Conservation (phyloP, 2,888 invertebrate species). For the Chrysolina haemoptera region DNA sequence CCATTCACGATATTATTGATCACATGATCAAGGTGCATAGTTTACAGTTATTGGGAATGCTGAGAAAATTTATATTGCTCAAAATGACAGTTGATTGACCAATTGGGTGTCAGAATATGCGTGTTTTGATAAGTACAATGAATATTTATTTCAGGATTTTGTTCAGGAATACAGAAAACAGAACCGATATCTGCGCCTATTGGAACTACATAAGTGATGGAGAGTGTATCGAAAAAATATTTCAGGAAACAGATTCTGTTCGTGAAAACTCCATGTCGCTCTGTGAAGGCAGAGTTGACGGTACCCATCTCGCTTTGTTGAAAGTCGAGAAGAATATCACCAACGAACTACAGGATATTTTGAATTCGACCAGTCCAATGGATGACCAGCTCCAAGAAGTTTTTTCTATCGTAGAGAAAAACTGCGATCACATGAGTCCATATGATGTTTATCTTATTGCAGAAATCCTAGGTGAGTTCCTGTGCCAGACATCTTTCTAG, state of each 20-base stretch:
- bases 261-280: background rate
- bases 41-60: no score
- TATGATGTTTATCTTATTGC: slow-evolving; percentile 56
- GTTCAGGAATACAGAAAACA: slow-evolving; percentile 24
- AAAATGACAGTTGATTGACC: no score
- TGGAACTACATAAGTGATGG: slow-evolving; percentile 36
- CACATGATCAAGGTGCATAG: no score
- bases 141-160: slow-evolving; percentile 25
- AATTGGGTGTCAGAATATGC: no score
- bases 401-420: slow-evolving; percentile 21
- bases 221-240: slow-evolving; percentile 24
- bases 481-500: no score
- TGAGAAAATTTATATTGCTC: no score
- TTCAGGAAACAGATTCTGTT: slow-evolving; percentile 23
- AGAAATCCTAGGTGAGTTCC: slow-evolving; percentile 48
- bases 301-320: slow-evolving; percentile 34
- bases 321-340: slow-evolving; percentile 37
- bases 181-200: slow-evolving; percentile 36
- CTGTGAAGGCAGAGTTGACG: slow-evolving; percentile 24
- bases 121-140: background rate
- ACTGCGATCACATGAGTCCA: slow-evolving; percentile 32
- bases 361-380: slow-evolving; percentile 22
- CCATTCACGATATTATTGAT: no score
- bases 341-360: slow-evolving; percentile 37
- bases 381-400: slow-evolving; percentile 38